Base-by-base conservation (phyloP, 1,140 invertebrate species). In the Caenorhabditis tropicalis region DNA sequence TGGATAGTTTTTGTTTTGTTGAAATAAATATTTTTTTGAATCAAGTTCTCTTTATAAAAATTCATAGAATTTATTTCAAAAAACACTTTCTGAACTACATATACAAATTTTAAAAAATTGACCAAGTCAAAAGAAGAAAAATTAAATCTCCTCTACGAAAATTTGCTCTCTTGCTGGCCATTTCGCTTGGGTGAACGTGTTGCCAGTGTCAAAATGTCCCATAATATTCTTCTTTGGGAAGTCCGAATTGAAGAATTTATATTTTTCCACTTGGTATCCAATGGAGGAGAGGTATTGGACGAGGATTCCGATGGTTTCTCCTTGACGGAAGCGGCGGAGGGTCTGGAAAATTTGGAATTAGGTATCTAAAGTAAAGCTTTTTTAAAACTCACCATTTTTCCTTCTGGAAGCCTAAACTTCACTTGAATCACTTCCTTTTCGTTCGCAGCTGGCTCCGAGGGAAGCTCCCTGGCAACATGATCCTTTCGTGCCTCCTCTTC, bases 221-320 rank as follows among this genome's bases (percentile, higher is more conserved):
- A 79, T 83, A 7, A 83, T 65, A 36, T 83, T 58, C 51, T 83
- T 83, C 51, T 83, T 83, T 6, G 82, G 82, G 46, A 79, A 79
- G 31, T 83, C 82, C 19, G 82, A 74, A 31, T 83, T 83, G 36
- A 83, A 53, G 39, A 48, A 74, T 19, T 39, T 74, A 27, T 29
- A 83, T 31, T 79, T 33, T 9, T 83, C 48, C 12, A n/a, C 36
- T 12, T 7, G 12, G 82, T 39, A 83, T 12, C 82, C 82, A 36
- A 79, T n/a, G n/a, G 60, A 79, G 2, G 12, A 15, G 21, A 83
- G 48, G 27, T 48, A 83, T 5, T 12, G 48, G 10, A 19, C 15
- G 1, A 83, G 12, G n/a, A 80, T 31, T 15, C 31, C 10, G 27
- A 83, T 79, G 16, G 31, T 10, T 12, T 83, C 82, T 9, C 7